Evolutionary conservation across 2,888 invertebrate genomes (phyloP), one percentile per base, ranked within the genome.

Genomic region (Aleiodes alternator): DNA sequence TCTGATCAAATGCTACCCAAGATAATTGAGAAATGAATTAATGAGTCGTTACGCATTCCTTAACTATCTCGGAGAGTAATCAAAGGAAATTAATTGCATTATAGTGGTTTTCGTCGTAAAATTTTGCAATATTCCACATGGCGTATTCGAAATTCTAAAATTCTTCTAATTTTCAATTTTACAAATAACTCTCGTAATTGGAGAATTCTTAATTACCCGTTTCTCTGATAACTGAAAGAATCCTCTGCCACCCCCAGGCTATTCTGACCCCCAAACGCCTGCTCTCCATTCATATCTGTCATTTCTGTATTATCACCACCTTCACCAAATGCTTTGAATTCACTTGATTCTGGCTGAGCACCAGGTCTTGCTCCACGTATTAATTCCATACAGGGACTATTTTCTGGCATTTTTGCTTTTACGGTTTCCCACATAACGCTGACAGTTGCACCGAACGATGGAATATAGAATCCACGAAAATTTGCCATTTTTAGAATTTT

Each of bases 341-440:
- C 80, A 8, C 73, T 82, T 38, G 76, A 77, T 16, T 69, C 59
- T 53, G 80, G 79, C 50, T 82, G 84, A 48, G 82, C 80, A 68
- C 83, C 84, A 23, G 80, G 81, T 16, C 80, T 91, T 8, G 90
- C 87, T 14, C 87, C 87, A 3, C 88, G 84, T 61, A 90, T 84
- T 72, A 90, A 80, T 80, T 91, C 90, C 87, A 90, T 84, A 76
- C 90, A 90, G 0, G 90, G 90, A 74, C 90, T 90, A 84, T 93
- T 94, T 56, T 94, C 94, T 69, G 96, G 96, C 86, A 96, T 93
- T 85, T 94, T 92, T 87, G 96, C 95, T 83, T 95, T 92, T 66
- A 95, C 92, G 23, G 96, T 95, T 90, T 96, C 96, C 93, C 95
- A 94, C 31, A 96, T 95, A 80, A 96, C 96, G 87, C 95, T 95